Base-by-base conservation (phyloP, 2,113 vertebrate species). In the Prietella phreatophila region DNA sequence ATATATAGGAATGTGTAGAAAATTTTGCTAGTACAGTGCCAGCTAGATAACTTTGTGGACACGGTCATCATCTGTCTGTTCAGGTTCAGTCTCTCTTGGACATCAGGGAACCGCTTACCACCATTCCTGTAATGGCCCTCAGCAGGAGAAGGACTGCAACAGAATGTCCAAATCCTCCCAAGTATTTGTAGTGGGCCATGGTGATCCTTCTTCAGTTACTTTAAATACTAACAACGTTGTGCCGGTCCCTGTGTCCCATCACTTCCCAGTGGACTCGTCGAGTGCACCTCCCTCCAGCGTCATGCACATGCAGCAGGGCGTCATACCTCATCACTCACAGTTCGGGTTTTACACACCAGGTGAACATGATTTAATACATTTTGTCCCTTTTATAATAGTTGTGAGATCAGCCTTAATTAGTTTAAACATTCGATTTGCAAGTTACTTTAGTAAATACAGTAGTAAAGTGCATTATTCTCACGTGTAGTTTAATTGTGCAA, bases 311-410 rank as follows among this genome's bases (percentile, higher is more conserved):
- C 95, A 94, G 42, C 95, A 94, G 86, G 69, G 92, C 75, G 94
- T 92, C 85, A 63, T 89, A 33, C 87, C 93, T 85, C 63, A 65
- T 58, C 90, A 92, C 69, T 20, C 88, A 60, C 95, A 94, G 73
- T 94, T 92, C 92, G 93, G 89, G 91, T 94, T 89, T 93, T 95
- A 91, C 89, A 90, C 94, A 56, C 75, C 95, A 95, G 94, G 96
- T 97, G 91, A 88, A 2, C 36, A 42, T 13, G 39, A 22, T 76
- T 11, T 76, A 22, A 11, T 3, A 1, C 10, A 27, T 47, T 47
- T 25, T 27, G 20, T 42, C 20, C 33, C 69, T 6, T 73, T 73
- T 73, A 39, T 73, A 39, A 73, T 73, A 73, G 15, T 36, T 69
- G 1, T 33, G n/a, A 69, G 30, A 30, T 22, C 65, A 33, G 65